phyloP scores from a whole-genome alignment of 1,140 invertebrate species.

The Gryllus bimaculatus region DNA sequence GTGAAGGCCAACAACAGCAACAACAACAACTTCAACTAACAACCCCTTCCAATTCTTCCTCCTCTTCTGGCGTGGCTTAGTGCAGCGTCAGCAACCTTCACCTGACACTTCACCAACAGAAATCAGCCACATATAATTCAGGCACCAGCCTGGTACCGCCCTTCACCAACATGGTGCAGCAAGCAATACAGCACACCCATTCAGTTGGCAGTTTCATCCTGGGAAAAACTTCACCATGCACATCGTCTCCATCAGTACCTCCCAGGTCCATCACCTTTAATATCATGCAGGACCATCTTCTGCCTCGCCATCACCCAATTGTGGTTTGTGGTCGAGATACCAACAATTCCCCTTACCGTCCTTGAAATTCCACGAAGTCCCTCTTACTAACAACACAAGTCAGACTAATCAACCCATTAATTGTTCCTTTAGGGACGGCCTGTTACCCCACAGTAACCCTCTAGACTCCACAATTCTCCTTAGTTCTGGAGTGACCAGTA shows the following conservation, averaged over 20 bases:
- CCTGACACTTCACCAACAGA: constrained; percentile 9
- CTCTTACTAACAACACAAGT: neutral
- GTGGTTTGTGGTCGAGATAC: constrained; percentile 20
- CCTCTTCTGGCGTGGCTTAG: constrained; percentile 18
- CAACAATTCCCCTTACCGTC: neutral
- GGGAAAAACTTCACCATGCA: constrained; percentile 7
- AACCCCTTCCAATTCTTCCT: constrained; percentile 15
- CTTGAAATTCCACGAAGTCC: neutral
- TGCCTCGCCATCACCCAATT: constrained; percentile 14
- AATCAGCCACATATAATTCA: neutral
- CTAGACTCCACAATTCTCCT: constrained; percentile 25
- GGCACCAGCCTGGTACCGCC: neutral
- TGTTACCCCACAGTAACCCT: constrained; percentile 26
- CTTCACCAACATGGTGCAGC: constrained; percentile 7
- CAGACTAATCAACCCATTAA: constrained; percentile 16
- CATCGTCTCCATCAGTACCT: neutral
- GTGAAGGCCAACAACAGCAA: constrained; percentile 13
- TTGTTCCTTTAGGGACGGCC: constrained; percentile 26
- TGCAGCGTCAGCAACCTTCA: constrained; percentile 18
- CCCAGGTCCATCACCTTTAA: neutral
- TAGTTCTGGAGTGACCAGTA: neutral
- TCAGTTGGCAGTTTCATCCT: constrained; percentile 7
- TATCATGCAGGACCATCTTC: neutral
- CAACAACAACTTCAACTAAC: constrained; percentile 16
- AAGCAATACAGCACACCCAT: constrained; percentile 14